These are phyloP conservation scores for Colletes latitarsis DNA, from an alignment of 1,140 invertebrate species.

Conservation along the genomic window DNA sequence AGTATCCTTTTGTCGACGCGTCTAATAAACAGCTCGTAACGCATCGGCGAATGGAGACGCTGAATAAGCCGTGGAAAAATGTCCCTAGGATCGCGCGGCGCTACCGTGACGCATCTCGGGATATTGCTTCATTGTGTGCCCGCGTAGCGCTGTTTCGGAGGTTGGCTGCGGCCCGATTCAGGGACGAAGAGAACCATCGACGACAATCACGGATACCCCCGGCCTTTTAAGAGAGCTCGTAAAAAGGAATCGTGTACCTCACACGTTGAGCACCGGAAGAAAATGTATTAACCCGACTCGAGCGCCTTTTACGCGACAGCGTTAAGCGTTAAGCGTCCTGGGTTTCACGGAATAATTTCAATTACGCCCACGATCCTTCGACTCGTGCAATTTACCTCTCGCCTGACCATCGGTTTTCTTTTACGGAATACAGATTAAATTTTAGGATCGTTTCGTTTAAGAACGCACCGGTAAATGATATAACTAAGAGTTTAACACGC, in stretches of 20 bases:
- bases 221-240: constrained; percentile 22
- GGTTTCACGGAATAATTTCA: not conserved
- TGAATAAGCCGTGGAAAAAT: not conserved
- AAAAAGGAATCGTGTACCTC: constrained; percentile 4
- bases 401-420: too few species aligned
- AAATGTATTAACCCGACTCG: not conserved
- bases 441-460: too few species aligned
- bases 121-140: not conserved
- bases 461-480: not conserved
- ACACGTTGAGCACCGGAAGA: not conserved
- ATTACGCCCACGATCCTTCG: not conserved
- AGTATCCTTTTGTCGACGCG: not conserved
- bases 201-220: constrained; percentile 2
- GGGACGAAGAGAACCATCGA: not conserved
- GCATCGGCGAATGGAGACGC: not conserved
- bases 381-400: too few species aligned
- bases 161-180: not conserved
- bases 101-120: not conserved
- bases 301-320: too few species aligned
- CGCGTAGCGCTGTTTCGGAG: not conserved
- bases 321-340: not conserved
- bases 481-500: constrained; percentile 2
- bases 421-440: not conserved
- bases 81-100: not conserved
- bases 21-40: constrained; percentile 47